A percentile compares a stretch with the other conserved stretches of the same genome.
Evolutionary conservation across 92 coral and sea anemone species (phyloP).

Genomic region (Paramuricea clavata): DNA sequence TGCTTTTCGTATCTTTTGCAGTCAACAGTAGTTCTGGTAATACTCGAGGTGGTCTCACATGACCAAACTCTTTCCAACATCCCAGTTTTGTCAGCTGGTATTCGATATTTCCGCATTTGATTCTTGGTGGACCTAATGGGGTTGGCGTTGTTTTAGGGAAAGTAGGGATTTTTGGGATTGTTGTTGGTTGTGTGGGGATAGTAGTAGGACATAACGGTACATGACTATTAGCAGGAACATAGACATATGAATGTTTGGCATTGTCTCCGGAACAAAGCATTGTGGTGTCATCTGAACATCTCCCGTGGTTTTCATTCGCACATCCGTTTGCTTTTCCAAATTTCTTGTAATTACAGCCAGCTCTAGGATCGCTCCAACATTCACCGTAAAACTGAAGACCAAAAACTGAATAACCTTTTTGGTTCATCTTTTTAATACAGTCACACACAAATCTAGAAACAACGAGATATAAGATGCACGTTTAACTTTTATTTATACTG

Average conservation of each 20-base stretch:
- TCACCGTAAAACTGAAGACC: constrained; percentile 45
- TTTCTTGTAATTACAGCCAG: constrained; percentile 38
- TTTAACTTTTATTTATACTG: too few species aligned
- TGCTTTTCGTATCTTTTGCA: background rate
- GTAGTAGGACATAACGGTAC: constrained; percentile 26
- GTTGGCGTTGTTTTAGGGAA: constrained; percentile 2
- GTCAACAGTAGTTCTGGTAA: constrained; percentile 14
- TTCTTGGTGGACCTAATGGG: background rate
- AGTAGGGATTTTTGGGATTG: constrained; percentile 17
- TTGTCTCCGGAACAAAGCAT: constrained; percentile 18
- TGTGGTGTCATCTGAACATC: constrained; percentile 34
- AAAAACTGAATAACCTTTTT: constrained; percentile 35
- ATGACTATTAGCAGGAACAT: constrained; percentile 26
- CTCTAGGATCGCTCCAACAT: constrained; percentile 39
- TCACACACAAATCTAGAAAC: constrained; percentile 31
- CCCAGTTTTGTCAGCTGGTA: constrained; percentile 3
- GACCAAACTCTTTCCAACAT: constrained; percentile 11
- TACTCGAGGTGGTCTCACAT: background rate
- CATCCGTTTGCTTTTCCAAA: constrained; percentile 18
- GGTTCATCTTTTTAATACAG: background rate
- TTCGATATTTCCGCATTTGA: constrained; percentile 9
- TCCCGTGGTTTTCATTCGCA: background rate
- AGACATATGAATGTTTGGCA: constrained; percentile 12
- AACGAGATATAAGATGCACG: background rate
- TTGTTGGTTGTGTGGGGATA: background rate